Evolutionary conservation across 2,888 invertebrate species (phyloP).

Genomic region (Monopis laevigella): DNA sequence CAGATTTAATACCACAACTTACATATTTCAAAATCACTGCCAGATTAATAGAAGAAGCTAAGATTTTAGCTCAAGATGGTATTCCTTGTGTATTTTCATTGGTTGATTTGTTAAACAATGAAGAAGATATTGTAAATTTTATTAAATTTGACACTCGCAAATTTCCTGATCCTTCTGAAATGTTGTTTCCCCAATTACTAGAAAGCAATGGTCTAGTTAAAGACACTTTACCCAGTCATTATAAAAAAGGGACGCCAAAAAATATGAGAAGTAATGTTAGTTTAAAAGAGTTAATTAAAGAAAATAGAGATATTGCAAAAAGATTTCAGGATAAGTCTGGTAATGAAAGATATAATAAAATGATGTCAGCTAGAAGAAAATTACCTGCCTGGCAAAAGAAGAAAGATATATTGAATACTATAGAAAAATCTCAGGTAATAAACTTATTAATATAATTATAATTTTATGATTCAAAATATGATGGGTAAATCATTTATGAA

Average conservation of each 20-base stretch:
- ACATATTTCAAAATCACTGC: constrained; percentile 73
- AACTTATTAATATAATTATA: background rate
- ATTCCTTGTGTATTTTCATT: constrained; percentile 78
- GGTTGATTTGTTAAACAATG: constrained; percentile 75
- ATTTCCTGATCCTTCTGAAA: constrained; percentile 62
- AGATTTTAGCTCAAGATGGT: constrained; percentile 70
- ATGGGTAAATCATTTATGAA: too few species aligned
- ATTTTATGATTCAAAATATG: too few species aligned
- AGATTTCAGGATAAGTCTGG: constrained; percentile 69
- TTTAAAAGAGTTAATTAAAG: constrained; percentile 61
- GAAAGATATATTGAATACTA: constrained; percentile 72
- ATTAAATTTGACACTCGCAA: constrained; percentile 62
- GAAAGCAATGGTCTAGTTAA: constrained; percentile 35
- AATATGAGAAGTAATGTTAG: constrained; percentile 59
- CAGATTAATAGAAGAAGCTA: constrained; percentile 74
- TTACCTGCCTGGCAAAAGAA: constrained; percentile 79
- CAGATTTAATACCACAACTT: constrained; percentile 68
- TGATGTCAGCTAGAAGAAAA: constrained; percentile 70
- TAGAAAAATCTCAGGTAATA: constrained; percentile 68
- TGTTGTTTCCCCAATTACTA: constrained; percentile 69
- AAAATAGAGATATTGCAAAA: constrained; percentile 70
- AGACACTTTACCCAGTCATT: constrained; percentile 66
- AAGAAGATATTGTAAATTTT: constrained; percentile 70
- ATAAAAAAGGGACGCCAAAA: constrained; percentile 69
- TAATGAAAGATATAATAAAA: constrained; percentile 71